These are phyloP conservation scores for Sarcophaga variegata DNA, from an alignment of 2,888 invertebrate species.

Conservation along the genomic window DNA sequence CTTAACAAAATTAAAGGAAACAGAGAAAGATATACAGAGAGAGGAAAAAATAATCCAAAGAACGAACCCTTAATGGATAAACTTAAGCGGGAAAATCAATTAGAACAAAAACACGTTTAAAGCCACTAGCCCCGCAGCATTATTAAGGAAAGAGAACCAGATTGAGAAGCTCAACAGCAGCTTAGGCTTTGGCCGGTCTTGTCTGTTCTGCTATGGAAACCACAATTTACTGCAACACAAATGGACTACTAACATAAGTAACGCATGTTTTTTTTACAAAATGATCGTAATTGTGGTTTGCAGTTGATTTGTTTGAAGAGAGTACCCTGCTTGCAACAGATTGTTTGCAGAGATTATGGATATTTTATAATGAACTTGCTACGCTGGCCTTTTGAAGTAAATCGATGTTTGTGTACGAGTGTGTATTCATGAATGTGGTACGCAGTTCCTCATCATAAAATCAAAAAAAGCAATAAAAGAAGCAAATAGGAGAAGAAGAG, in stretches of 20 bases:
- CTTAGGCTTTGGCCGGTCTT: too few relatives aligned
- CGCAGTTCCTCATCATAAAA: conserved; percentile 36
- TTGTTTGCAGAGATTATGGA: conserved; percentile 14
- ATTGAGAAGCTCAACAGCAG: not conserved
- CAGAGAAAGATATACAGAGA: not conserved
- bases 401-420: not conserved
- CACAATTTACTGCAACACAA: too few relatives aligned
- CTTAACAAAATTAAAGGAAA: not conserved
- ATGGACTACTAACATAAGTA: conserved; percentile 8
- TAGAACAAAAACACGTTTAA: conserved; percentile 63
- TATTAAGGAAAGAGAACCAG: not conserved
- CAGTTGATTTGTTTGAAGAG: not conserved
- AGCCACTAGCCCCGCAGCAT: not conserved
- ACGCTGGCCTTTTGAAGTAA: not conserved
- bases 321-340: conserved; percentile 3
- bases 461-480: not conserved
- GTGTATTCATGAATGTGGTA: conserved; percentile 16
- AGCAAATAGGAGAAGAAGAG: not conserved
- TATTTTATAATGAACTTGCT: conserved; percentile 31
- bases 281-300: conserved; percentile 48
- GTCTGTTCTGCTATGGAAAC: too few relatives aligned
- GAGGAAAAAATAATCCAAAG: not conserved
- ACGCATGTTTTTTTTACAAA: conserved; percentile 14
- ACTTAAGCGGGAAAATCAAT: not conserved
- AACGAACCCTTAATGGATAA: conserved; percentile 54